Evolutionary conservation across 2,113 vertebrate genomes (phyloP).

Genomic region (Nettapus auritus): DNA sequence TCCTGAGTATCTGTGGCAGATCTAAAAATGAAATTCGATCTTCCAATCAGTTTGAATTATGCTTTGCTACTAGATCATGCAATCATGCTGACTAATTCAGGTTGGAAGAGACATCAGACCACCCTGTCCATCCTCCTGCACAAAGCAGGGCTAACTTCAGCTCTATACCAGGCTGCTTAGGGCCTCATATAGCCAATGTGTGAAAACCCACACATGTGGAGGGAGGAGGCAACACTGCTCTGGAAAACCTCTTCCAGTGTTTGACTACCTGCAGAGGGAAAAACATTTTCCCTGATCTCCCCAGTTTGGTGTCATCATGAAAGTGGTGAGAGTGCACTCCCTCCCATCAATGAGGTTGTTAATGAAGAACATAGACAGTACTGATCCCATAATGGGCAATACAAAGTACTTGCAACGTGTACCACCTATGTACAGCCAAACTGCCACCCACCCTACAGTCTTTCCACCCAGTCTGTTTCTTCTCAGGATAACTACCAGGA

Average conservation of each 20-base stretch:
- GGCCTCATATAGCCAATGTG: neutral
- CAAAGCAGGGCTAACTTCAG: neutral
- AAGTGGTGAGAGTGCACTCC: neutral
- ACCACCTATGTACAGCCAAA: neutral
- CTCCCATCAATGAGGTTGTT: neutral
- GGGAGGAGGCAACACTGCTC: neutral
- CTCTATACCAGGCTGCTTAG: neutral
- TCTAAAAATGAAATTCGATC: neutral
- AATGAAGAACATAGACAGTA: neutral
- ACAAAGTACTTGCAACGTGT: neutral
- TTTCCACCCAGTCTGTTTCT: neutral
- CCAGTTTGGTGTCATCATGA: neutral
- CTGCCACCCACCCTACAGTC: no score
- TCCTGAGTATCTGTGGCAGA: conserved; percentile 3
- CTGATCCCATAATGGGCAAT: neutral
- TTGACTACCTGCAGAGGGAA: neutral
- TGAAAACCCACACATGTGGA: neutral
- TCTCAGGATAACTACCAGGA: neutral
- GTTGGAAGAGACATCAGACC: neutral
- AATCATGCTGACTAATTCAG: neutral
- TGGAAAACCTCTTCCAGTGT: neutral
- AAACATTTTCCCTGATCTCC: neutral
- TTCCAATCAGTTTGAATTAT: conserved; percentile 2
- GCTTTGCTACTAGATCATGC: neutral
- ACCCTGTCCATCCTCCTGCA: neutral